These are phyloP conservation scores for Pipistrellus kuhlii DNA, from an alignment of 2,797 vertebrate genomes.

Conservation along the genomic window DNA sequence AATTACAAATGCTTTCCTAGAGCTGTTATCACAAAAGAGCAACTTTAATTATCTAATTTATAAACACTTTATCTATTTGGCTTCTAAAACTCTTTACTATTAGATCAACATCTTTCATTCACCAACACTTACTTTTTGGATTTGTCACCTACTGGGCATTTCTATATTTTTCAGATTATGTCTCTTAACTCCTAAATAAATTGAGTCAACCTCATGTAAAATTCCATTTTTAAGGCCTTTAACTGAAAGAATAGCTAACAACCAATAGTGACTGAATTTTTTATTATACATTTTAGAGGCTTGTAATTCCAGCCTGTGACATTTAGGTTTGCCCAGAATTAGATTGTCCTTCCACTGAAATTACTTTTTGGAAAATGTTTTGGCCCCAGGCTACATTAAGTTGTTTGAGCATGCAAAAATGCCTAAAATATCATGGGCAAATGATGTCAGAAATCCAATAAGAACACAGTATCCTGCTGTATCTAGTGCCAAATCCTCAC, in stretches of 20 bases:
- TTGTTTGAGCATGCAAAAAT: slow-evolving; percentile 58
- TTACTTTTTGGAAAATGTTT: slow-evolving; percentile 15
- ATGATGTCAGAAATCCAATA: slow-evolving; percentile 51
- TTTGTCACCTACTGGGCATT: background rate
- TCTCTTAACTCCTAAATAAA: background rate
- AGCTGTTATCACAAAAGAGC: background rate
- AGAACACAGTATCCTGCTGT: background rate
- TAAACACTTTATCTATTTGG: slow-evolving; percentile 5
- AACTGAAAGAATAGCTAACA: slow-evolving; percentile 20
- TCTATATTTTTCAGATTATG: background rate
- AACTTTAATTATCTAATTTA: slow-evolving; percentile 14
- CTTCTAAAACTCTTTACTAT: background rate
- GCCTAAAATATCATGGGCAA: slow-evolving; percentile 39
- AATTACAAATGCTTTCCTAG: slow-evolving; percentile 22
- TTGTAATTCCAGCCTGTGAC: slow-evolving; percentile 53
- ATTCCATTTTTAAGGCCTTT: background rate
- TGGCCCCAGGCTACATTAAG: slow-evolving; percentile 22
- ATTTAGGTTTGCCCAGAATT: slow-evolving; percentile 64
- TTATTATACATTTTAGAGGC: slow-evolving; percentile 55
- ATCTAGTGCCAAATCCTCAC: background rate
- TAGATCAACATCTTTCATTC: background rate
- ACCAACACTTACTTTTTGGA: slow-evolving; percentile 12
- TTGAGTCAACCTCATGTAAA: background rate
- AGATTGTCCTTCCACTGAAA: slow-evolving; percentile 55
- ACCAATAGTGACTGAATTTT: slow-evolving; percentile 2